Evolutionary conservation across 2,888 invertebrate species (phyloP), one percentile per base, ranked within the genome.

Genomic region (Dicyrtomina minuta): DNA sequence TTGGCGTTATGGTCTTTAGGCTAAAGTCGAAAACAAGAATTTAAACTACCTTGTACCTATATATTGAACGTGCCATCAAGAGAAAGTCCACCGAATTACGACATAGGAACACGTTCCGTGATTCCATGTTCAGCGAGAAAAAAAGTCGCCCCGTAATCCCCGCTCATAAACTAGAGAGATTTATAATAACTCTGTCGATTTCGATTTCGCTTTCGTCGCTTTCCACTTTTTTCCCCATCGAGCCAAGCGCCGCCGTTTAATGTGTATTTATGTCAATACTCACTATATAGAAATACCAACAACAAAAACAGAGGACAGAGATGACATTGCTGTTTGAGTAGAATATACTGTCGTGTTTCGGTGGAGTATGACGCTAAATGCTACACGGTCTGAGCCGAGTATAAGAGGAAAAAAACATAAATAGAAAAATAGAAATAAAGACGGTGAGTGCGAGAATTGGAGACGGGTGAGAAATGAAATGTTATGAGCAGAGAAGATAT

Each of bases 391-490:
- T n/a, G n/a, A n/a, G n/a, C n/a, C n/a, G n/a, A n/a, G n/a, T n/a
- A n/a, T n/a, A n/a, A n/a, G n/a, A n/a, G n/a, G n/a, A n/a, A n/a
- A 46, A 4, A 17, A 46, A 17, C 46, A 46, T 17, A 46, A 15
- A 46, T 6, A 6, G 46, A 17, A 43, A 8, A 43, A 43, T 4
- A 46, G 46, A 17, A n/a, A 56, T 26, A 62, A 39, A 27, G 39
- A 39, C n/a, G n/a, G 46, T 26, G n/a, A 46, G 27, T 13, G 3
- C 22, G 43, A n/a, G 43, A 26, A 61, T 15, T 49, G 51, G 27
- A 64, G 64, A 55, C 24, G 26, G 24, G 64, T 39, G 72, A 70
- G 72, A 72, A 70, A 72, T 72, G 67, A 72, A 72, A 70, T 72
- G 72, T 72, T 26, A 65, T 53, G 68, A 69, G 69, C 69, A 68